A percentile compares a stretch with the other conserved stretches of the same genome.
These are phyloP conservation scores for Achroia grisella DNA, from an alignment of 1,140 invertebrate species.

Conservation along the genomic window DNA sequence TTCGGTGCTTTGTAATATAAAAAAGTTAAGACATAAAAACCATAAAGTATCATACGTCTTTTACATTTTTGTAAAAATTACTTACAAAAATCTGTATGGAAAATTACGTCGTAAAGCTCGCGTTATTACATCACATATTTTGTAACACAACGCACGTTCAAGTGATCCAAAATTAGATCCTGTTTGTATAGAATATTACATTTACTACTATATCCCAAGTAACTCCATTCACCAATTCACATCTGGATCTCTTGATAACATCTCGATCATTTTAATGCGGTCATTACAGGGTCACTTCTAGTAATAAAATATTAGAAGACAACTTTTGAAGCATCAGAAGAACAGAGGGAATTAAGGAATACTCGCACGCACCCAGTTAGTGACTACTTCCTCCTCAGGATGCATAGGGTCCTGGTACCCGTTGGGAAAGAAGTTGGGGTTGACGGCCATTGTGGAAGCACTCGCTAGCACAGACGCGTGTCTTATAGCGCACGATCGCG, in stretches of 20 bases:
- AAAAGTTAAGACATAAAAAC: too few species aligned
- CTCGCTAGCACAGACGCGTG: conserved; percentile 41
- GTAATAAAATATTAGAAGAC: neutral
- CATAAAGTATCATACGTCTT: too few species aligned
- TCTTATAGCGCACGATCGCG: conserved; percentile 50
- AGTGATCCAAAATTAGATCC: conserved; percentile 44
- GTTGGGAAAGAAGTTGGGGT: conserved; percentile 67
- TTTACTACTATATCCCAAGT: conserved; percentile 1
- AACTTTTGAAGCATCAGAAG: neutral
- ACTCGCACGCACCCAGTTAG: conserved; percentile 59
- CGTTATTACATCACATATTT: conserved; percentile 57
- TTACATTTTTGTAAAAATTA: neutral
- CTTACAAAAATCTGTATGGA: conserved; percentile 8
- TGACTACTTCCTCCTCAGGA: conserved; percentile 62
- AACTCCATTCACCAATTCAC: conserved; percentile 2
- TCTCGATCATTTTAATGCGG: neutral
- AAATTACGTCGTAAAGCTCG: conserved; percentile 22
- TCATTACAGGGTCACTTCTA: neutral
- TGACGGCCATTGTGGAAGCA: conserved; percentile 51
- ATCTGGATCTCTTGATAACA: conserved; percentile 7
- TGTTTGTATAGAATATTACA: conserved; percentile 14
- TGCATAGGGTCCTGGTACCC: conserved; percentile 68
- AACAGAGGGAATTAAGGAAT: neutral
- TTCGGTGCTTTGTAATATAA: too few species aligned
- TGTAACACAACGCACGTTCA: conserved; percentile 38